phyloP scores from a whole-genome alignment of 2,113 vertebrate species.

The Atherinomorus stipes region DNA sequence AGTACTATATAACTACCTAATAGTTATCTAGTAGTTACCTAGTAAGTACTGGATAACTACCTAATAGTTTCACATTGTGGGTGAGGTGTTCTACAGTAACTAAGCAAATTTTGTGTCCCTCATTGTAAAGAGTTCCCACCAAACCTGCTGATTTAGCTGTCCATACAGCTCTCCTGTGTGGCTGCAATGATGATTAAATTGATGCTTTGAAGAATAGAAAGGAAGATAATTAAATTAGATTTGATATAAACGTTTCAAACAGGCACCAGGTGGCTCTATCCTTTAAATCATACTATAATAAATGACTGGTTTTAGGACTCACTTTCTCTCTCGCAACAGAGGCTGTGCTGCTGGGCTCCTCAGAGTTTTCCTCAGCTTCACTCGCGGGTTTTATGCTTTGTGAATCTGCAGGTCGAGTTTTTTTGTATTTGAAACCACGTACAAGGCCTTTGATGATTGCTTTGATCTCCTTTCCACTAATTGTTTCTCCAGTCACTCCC shows the following conservation, averaged over 20 bases:
- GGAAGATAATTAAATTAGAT: not conserved
- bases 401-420: not conserved
- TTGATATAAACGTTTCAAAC: not conserved
- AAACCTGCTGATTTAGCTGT: too few relatives aligned
- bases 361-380: not conserved
- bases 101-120: too few relatives aligned
- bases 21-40: too few relatives aligned
- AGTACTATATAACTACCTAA: too few relatives aligned
- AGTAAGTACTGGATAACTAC: too few relatives aligned
- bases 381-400: not conserved
- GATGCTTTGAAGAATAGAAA: not conserved
- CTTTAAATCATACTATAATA: not conserved
- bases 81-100: too few relatives aligned
- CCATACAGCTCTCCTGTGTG: too few relatives aligned
- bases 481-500: conserved; percentile 26
- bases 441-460: conserved; percentile 19
- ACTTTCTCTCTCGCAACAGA: not conserved
- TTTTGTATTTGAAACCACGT: conserved; percentile 21
- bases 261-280: not conserved
- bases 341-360: not conserved
- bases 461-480: conserved; percentile 38
- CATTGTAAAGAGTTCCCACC: too few relatives aligned
- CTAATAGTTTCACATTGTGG: too few relatives aligned
- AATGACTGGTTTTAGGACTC: not conserved
- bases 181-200: too few relatives aligned